phyloP scores from a whole-genome alignment of 2,797 vertebrate species.

The Eulemur coronatus region DNA sequence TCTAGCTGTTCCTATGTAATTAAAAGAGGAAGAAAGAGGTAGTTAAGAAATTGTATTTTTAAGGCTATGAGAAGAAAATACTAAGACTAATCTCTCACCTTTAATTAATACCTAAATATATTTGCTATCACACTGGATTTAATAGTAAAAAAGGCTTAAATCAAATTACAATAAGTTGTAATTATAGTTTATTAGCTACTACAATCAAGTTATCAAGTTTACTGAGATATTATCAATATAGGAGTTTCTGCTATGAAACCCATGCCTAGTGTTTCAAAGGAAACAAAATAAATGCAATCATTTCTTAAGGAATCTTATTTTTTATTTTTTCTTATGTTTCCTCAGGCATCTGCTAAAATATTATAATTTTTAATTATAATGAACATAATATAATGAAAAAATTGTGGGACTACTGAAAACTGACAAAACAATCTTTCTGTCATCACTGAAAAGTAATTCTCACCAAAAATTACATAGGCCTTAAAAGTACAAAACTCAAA shows the following conservation, averaged over 20 bases:
- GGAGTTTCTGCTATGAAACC: neutral
- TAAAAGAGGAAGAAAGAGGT: neutral
- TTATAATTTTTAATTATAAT: neutral
- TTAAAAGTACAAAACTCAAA: neutral
- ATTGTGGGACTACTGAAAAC: neutral
- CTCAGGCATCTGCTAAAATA: slow-evolving; percentile 23
- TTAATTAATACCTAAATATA: slow-evolving; percentile 35
- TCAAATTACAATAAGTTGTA: slow-evolving; percentile 32
- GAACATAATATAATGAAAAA: slow-evolving; percentile 1
- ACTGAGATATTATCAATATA: neutral
- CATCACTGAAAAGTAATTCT: slow-evolving; percentile 34
- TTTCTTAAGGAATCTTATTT: neutral
- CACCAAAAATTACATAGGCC: neutral
- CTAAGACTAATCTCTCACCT: neutral
- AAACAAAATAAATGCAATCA: slow-evolving; percentile 24
- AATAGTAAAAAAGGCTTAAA: slow-evolving; percentile 40
- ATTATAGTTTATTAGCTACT: neutral
- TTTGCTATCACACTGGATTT: neutral
- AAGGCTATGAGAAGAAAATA: slow-evolving; percentile 39
- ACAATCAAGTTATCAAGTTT: slow-evolving; percentile 42
- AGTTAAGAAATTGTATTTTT: slow-evolving; percentile 24
- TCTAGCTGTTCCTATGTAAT: slow-evolving; percentile 94
- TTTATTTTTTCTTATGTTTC: neutral
- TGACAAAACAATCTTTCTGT: neutral
- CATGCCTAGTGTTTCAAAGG: neutral